A percentile compares a stretch with the other conserved stretches of the same genome.
Conservation (phyloP, 2,888 invertebrate genomes). For the Hypercompe scribonia region DNA sequence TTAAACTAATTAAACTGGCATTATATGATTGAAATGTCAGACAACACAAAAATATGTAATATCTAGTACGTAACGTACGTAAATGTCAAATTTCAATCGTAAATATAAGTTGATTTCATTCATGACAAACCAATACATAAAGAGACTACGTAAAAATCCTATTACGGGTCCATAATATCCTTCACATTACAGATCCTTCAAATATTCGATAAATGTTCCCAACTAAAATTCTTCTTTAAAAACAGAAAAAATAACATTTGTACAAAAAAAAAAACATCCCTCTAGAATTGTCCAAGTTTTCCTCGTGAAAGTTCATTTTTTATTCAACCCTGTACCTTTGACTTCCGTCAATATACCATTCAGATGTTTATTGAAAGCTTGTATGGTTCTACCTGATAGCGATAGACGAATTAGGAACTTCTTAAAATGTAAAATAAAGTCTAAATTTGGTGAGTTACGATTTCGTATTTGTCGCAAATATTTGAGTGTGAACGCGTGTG, state of each 20-base stretch:
- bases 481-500: background rate
- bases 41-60: no score
- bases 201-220: background rate
- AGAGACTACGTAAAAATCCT: no score
- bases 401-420: constrained; percentile 1
- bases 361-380: constrained; percentile 5
- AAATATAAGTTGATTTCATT: no score
- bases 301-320: background rate
- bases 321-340: background rate
- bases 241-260: background rate
- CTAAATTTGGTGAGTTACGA: background rate
- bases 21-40: no score
- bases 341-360: background rate
- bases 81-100: no score
- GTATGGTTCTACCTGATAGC: background rate
- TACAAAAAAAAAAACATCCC: background rate
- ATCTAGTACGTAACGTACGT: no score
- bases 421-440: background rate
- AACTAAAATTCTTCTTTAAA: background rate
- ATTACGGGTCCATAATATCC: background rate
- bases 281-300: background rate
- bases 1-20: no score
- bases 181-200: background rate
- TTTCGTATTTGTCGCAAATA: background rate
- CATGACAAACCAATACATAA: no score